Evolutionary conservation across 2,797 vertebrate genomes (phyloP).

Genomic region (Hirundo rustica): DNA sequence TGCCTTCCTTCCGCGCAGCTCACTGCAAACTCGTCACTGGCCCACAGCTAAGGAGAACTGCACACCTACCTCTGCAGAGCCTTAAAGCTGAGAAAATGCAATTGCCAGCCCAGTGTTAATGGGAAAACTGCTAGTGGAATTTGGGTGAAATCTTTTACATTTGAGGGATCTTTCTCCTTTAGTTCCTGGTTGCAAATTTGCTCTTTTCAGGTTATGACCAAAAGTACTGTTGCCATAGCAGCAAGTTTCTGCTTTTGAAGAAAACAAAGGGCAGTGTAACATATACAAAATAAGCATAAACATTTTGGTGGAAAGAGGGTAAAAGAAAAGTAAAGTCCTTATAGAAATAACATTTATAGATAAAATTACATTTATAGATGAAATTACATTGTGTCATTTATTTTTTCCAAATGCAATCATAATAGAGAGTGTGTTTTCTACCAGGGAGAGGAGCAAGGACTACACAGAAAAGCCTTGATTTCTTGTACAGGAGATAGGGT

Average conservation of each 20-base stretch:
- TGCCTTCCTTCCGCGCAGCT: not conserved
- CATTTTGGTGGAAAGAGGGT: not conserved
- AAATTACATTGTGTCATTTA: not conserved
- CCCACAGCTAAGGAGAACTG: not conserved
- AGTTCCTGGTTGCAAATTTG: not conserved
- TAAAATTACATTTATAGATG: not conserved
- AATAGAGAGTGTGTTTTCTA: not conserved
- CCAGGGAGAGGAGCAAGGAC: not conserved
- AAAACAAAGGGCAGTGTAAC: not conserved
- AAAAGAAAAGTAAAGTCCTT: not conserved
- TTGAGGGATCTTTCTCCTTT: not conserved
- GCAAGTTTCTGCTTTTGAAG: not conserved
- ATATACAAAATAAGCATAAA: not conserved
- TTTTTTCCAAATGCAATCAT: not conserved
- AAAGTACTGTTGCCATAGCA: slow-evolving; percentile 12
- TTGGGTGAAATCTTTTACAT: not conserved
- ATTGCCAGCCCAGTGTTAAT: not conserved
- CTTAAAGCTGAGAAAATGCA: not conserved
- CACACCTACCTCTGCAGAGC: no score
- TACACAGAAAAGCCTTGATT: not conserved
- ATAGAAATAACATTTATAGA: not conserved
- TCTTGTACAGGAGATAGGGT: not conserved
- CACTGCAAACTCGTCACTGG: not conserved
- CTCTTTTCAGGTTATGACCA: not conserved
- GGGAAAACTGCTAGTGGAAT: not conserved